A percentile compares a stretch with the other conserved stretches of the same genome.
Evolutionary conservation across 2,797 vertebrate genomes (phyloP).

Genomic region (Spheniscus humboldti): DNA sequence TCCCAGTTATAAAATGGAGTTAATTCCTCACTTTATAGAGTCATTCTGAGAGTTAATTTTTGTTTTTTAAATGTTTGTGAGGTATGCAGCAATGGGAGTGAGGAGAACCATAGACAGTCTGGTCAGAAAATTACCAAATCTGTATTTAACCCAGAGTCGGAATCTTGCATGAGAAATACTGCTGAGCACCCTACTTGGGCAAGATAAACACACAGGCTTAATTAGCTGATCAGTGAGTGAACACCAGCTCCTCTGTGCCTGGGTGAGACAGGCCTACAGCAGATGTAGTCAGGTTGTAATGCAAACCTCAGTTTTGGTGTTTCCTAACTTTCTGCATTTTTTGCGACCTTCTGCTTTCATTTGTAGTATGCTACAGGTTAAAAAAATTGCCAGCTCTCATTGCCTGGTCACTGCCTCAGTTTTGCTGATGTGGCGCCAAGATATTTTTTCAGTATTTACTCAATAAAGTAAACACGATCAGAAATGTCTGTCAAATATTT

Average conservation of each 20-base stretch:
- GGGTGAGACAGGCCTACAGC: not conserved
- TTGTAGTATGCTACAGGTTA: not conserved
- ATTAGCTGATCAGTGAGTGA: not conserved
- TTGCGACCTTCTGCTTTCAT: not conserved
- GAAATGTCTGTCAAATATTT: conserved; percentile 26
- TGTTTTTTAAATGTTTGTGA: not conserved
- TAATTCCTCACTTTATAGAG: not conserved
- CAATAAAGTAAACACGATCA: not conserved
- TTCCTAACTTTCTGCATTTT: not conserved
- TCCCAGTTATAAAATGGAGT: not conserved
- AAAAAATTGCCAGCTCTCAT: not conserved
- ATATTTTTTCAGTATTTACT: not conserved
- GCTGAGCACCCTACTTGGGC: not conserved
- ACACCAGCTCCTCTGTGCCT: not conserved
- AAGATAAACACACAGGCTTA: not conserved
- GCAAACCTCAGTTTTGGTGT: not conserved
- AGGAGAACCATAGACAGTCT: not conserved
- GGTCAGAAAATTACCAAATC: not conserved
- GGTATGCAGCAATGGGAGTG: not conserved
- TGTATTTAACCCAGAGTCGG: not conserved
- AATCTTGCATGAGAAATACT: not conserved
- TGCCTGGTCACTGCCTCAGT: not conserved
- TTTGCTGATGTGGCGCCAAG: not conserved
- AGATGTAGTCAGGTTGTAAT: not conserved
- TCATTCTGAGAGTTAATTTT: not conserved